These are phyloP conservation scores for Sceloporus tristichus DNA, from an alignment of 2,113 vertebrate species.

Conservation along the genomic window DNA sequence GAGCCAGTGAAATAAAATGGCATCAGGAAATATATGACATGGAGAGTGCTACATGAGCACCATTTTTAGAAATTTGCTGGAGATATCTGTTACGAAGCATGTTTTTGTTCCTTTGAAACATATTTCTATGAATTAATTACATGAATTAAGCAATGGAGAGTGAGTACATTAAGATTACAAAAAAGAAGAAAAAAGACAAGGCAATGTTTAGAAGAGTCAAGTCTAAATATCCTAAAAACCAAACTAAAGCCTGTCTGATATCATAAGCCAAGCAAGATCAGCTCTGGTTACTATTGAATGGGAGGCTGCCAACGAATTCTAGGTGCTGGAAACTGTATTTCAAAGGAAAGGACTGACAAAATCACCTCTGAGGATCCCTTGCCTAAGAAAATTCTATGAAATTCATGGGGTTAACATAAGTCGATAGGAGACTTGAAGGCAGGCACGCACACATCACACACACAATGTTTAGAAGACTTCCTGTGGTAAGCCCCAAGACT, in stretches of 20 bases:
- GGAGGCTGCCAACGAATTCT: no score
- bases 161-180: background rate
- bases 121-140: background rate
- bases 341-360: no score
- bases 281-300: no score
- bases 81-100: background rate
- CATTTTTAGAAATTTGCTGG: background rate
- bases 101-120: background rate
- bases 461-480: background rate
- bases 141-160: background rate
- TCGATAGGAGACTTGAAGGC: no score
- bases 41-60: background rate
- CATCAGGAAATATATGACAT: background rate
- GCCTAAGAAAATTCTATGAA: no score
- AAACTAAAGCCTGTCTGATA: no score
- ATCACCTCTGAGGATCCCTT: no score
- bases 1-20: background rate
- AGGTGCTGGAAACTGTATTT: no score
- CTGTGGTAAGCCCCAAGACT: background rate
- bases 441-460: no score
- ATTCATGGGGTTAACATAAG: no score
- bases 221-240: no score
- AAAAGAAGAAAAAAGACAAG: conserved; percentile 1
- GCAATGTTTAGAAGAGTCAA: background rate
- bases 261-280: no score